Evolutionary conservation across 2,113 vertebrate genomes (phyloP), one percentile per base, ranked within the genome.

Genomic region (Bos javanicus): DNA sequence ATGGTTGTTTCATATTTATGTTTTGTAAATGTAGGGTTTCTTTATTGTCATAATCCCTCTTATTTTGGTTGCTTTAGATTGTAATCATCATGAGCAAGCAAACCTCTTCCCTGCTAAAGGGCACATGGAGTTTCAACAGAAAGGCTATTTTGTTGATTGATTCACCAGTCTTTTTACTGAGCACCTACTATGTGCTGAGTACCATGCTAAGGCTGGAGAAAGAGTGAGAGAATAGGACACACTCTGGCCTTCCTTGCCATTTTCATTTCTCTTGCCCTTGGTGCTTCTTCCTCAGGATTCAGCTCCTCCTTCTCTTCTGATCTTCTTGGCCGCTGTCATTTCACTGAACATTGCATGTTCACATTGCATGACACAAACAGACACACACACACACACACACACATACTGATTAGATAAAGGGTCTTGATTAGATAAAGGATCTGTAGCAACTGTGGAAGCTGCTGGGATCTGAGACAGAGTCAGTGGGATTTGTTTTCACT

Each of bases 401-500:
- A 43, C 9, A 80, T 7, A 82, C 52, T 4, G 3, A 9, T 33
- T 59, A 83, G 52, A 6, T 15, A 33, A 81, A 71, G 50, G 71
- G 71, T 43, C 8, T 9, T 6, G 5, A 9, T 33, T 59, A 83
- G 43, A 6, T 15, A 25, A 76, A 71, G 43, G 17, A 2, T 7
- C 87, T 78, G 11, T 81, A 64, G 23, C 3, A 11, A 14, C 54
- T 82, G 83, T 92, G 50, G 80, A 80, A 56, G 87, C 30, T 92
- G 48, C 86, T 60, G 25, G 26, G 94, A 92, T 6, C 67, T 80
- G 64, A 91, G 91, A 82, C 19, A 36, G 16, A 36, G 91, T 93
- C 82, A 19, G n/a, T 46, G 60, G 94, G 87, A 94, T 97, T 92
- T 85, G 16, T 85, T 98, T 98, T 97, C 94, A 80, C 76, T 95